Evolutionary conservation across 2,113 vertebrate species (phyloP).

Genomic region (Noturus placidus): DNA sequence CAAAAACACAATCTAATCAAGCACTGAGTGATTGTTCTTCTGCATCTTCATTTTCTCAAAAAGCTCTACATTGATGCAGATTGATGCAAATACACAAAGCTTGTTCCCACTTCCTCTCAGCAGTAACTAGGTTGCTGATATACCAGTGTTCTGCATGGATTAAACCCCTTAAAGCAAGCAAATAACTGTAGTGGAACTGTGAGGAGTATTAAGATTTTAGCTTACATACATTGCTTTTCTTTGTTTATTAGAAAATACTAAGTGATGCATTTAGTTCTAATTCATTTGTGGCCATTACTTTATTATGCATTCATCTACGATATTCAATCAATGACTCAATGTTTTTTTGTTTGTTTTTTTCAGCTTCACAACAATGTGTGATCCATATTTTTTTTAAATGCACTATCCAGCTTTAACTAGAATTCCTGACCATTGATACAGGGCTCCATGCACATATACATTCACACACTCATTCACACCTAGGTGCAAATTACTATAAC

Average conservation of each 20-base stretch:
- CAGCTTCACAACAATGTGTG: not conserved
- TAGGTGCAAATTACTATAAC: not conserved
- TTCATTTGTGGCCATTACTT: not conserved
- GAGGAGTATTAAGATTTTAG: not conserved
- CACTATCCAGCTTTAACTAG: not conserved
- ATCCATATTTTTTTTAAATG: not conserved
- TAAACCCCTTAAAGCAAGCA: not conserved
- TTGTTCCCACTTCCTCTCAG: not conserved
- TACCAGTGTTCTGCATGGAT: not conserved
- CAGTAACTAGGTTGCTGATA: not conserved
- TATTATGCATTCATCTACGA: not conserved
- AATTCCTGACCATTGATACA: not conserved
- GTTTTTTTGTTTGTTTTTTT: not conserved
- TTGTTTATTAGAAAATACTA: not conserved
- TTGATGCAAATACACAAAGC: conserved; percentile 17
- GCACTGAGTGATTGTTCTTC: not conserved
- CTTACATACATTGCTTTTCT: not conserved
- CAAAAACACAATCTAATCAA: conserved; percentile 6
- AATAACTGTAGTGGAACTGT: not conserved
- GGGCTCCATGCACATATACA: not conserved
- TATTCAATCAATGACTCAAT: not conserved
- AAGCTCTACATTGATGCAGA: not conserved
- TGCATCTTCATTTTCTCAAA: conserved; percentile 8
- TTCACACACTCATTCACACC: not conserved
- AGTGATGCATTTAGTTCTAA: not conserved